Base-by-base conservation (phyloP, 2,113 vertebrate genomes). In the Dasyornis broadbenti region DNA sequence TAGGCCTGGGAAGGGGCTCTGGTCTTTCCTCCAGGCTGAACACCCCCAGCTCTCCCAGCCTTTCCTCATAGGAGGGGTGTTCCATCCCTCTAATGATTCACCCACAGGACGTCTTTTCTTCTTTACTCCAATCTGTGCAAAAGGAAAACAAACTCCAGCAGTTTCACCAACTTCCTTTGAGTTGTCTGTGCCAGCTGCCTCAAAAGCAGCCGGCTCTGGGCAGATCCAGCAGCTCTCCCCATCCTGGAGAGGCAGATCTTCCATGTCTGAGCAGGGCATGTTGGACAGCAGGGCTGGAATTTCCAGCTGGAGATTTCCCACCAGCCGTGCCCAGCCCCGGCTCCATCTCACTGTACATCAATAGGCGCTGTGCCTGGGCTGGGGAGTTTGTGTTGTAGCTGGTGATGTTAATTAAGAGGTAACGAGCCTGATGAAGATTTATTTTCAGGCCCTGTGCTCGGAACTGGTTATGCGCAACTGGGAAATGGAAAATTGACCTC, bases 401-500 rank as follows among this genome's bases (percentile, higher is more conserved):
- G 59, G 61, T 53, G 91, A 91, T 92, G 88, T 76, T 96, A 95
- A 96, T 96, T 95, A 97, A 95, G 64, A 1, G 6, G 37, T 94
- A 92, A 92, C 42, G 2, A 78, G 69, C 33, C 53, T 95, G 89
- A 90, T 89, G 68, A 78, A 92, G 93, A 92, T 95, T 86, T 95
- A 94, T 96, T 90, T 94, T 81, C 82, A 82, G 68, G 31, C 80
- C 87, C 56, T 68, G 57, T 93, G 79, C 64, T 96, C 76, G 85
- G 69, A 95, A 85, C 72, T 77, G 57, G 87, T 84, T 93, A 33
- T 86, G 71, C 39, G 53, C 78, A 93, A 57, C 61, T 92, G 81
- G 81, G 86, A 94, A 94, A 96, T 53, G n/a, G 90, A 85, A 92
- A 93, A 89, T 76, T 94, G 94, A 96, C 93, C 84, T 96, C 83